Percentiles rank a stretch among this genome's conserved stretches.
These are phyloP conservation scores for Gobio gobio DNA, from an alignment of 2,113 vertebrate genomes.

Conservation along the genomic window DNA sequence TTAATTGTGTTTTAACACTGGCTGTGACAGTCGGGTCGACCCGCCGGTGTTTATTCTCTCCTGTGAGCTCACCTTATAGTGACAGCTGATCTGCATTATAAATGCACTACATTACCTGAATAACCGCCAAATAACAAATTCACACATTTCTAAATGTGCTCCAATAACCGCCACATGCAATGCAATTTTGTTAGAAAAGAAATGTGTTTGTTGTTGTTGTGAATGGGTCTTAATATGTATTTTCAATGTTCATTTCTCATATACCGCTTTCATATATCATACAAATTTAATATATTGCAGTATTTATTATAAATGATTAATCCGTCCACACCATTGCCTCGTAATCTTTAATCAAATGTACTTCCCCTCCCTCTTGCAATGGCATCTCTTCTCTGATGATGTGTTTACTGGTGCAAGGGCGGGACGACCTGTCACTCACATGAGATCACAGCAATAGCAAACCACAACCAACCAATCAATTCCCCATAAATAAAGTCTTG, in stretches of 20 bases:
- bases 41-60: constrained; percentile 8
- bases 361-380: no score
- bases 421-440: no score
- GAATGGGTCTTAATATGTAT: neutral
- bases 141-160: neutral
- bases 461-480: no score
- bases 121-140: neutral
- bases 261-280: neutral
- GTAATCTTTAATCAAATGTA: no score
- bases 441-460: no score
- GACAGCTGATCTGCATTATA: constrained; percentile 10
- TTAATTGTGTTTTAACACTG: constrained; percentile 54
- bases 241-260: neutral
- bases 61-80: constrained; percentile 12
- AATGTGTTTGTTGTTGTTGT: neutral
- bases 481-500: no score
- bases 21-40: constrained; percentile 11
- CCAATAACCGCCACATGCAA: neutral
- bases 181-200: neutral
- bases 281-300: no score
- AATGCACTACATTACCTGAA: neutral
- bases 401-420: no score
- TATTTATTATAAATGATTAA: no score
- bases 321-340: no score
- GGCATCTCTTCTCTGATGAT: no score